Base-by-base conservation (phyloP, 2,113 vertebrate species). In the Corythoichthys intestinalis region DNA sequence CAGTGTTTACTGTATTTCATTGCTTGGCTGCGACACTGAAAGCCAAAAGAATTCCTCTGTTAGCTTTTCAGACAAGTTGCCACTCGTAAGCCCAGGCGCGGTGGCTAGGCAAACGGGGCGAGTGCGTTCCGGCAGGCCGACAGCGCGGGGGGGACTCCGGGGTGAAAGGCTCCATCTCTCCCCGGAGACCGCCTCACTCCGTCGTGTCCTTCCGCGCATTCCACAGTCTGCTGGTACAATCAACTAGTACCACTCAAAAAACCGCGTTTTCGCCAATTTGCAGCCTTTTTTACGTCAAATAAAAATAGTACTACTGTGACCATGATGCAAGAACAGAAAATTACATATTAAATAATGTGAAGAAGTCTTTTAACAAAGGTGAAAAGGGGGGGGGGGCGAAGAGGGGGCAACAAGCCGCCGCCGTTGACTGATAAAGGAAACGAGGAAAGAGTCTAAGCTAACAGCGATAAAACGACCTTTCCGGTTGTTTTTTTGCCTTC, bases 201-300 rank as follows among this genome's bases (percentile, higher is more conserved):
- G 8, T 10, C 5, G 71, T 91, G 82, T 88, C 80, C 89, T 37
- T 91, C 80, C 92, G 89, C 92, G 63, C 92, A 93, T 93, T 93
- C 92, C 92, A 91, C 88, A 92, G 90, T 85, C 90, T 81, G 88
- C 68, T 85, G 85, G 86, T 85, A 86, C 84, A 81, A 85, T 48
- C 77, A 92, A 88, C 56, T 91, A 93, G 92, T 71, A 4, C 89
- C 63, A 71, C 38, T 4, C 65, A 73, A 15, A 38, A 37, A 20
- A 39, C 11, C 63, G 15, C 78, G 3, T 8, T 44, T 49, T 59
- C 4, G 56, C 63, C 28, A 47, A 2, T 4, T n/a, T 0, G 13
- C 48, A 1, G 0, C 5, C 6, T 56, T 38, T 0, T 57, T 37
- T 12, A 13, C 13, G 56, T 58, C 13, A 37, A 58, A 14, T 37